Conservation (phyloP, 2,797 vertebrate species). For the Eulemur mongoz region DNA sequence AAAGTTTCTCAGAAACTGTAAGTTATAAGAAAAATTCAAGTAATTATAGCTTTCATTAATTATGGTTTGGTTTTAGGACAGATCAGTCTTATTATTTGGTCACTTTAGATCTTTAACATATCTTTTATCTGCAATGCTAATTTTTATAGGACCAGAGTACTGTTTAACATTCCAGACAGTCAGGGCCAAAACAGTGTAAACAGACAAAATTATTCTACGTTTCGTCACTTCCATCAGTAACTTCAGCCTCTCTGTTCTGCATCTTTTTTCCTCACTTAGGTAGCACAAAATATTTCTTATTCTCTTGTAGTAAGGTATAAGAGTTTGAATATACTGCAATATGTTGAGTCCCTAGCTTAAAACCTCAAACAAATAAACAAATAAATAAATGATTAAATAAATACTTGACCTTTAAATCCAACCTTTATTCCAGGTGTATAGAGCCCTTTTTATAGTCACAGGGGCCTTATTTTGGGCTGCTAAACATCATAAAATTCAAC, state of each 20-base stretch:
- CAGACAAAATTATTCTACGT: neutral
- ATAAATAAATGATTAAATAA: neutral
- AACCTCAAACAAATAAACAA: neutral
- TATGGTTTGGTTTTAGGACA: neutral
- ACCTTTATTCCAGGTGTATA: neutral
- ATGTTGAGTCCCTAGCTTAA: neutral
- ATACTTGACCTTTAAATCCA: neutral
- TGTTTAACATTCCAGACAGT: neutral
- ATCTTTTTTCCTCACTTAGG: neutral
- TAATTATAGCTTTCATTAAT: neutral
- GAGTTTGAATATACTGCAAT: neutral
- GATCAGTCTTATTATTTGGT: neutral
- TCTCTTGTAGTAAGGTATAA: neutral
- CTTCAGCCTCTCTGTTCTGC: neutral
- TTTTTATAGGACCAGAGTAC: neutral
- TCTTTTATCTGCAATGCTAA: neutral
- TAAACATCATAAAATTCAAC: neutral
- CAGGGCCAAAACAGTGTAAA: neutral
- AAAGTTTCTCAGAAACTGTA: neutral
- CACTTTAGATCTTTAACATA: neutral
- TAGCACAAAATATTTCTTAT: neutral
- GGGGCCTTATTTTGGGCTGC: neutral
- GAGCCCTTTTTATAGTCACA: neutral
- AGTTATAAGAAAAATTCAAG: neutral
- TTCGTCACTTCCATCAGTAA: neutral